Conservation (phyloP, 2,888 invertebrate species). For the Ormyrus rosae region DNA sequence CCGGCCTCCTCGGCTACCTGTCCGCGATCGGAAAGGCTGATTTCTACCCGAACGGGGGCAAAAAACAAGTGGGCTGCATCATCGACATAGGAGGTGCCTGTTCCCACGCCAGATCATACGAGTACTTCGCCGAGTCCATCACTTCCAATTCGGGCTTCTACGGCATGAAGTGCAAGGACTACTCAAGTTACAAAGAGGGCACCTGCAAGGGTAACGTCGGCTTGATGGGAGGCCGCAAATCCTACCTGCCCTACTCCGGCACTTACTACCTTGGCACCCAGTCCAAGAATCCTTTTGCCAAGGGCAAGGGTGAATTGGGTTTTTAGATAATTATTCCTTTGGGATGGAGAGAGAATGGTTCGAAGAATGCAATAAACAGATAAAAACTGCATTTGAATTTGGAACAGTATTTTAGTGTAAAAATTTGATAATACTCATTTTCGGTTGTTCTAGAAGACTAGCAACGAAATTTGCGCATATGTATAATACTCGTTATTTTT, state of each 20-base stretch:
- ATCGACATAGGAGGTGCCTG: conserved; percentile 64
- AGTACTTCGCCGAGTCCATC: conserved; percentile 71
- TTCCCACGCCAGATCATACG: conserved; percentile 67
- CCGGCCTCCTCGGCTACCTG: conserved; percentile 68
- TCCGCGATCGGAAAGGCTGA: conserved; percentile 71
- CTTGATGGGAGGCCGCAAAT: conserved; percentile 57
- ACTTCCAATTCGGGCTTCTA: conserved; percentile 54
- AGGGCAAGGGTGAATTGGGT: conserved; percentile 47
- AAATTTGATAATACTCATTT: no score
- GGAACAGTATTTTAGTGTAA: neutral
- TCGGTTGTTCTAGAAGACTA: neutral
- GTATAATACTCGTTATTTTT: conserved; percentile 6
- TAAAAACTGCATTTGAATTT: neutral
- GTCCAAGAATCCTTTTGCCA: conserved; percentile 61
- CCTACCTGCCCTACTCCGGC: conserved; percentile 57
- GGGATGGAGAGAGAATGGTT: neutral
- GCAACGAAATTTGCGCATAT: neutral
- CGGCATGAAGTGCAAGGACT: conserved; percentile 55
- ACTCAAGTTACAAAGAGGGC: conserved; percentile 36
- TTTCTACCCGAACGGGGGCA: conserved; percentile 75
- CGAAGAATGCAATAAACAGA: neutral
- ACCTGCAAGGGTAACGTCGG: conserved; percentile 44
- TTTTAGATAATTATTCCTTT: neutral
- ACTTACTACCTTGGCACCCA: conserved; percentile 64
- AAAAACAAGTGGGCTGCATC: conserved; percentile 67